phyloP scores from a whole-genome alignment of 2,113 vertebrate species.

The Alouatta palliata region DNA sequence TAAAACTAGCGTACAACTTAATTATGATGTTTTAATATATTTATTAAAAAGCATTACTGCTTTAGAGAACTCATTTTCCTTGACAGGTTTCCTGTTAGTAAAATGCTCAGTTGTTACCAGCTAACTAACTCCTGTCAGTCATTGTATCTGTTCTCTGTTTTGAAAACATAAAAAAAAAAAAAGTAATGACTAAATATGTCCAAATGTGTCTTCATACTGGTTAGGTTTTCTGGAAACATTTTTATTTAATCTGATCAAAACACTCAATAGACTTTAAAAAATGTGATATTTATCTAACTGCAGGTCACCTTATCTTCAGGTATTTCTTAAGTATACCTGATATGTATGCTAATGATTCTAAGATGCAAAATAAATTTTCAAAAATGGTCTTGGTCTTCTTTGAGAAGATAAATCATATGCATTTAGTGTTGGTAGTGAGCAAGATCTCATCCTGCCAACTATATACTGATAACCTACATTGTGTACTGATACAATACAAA shows the following conservation, averaged over 20 bases:
- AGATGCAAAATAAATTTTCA: neutral
- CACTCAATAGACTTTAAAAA: neutral
- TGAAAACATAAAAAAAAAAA: constrained; percentile 10
- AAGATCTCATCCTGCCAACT: neutral
- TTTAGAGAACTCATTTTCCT: constrained; percentile 28
- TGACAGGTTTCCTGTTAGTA: neutral
- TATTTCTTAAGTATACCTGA: neutral
- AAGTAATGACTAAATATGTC: neutral
- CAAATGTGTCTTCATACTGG: neutral
- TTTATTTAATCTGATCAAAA: constrained; percentile 36
- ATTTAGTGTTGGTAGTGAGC: neutral
- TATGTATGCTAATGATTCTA: neutral
- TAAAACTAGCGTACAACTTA: neutral
- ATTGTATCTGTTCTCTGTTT: constrained; percentile 26
- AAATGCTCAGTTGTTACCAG: neutral
- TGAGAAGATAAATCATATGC: neutral
- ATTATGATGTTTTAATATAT: neutral
- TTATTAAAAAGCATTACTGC: neutral
- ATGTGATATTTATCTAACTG: neutral
- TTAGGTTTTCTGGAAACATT: constrained; percentile 26
- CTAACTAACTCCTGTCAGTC: neutral
- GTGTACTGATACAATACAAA: constrained; percentile 13
- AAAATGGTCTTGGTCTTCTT: neutral
- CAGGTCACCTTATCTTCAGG: neutral
- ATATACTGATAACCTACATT: neutral